phyloP scores from a whole-genome alignment of 2,888 invertebrate genomes.

The Steinernema hermaphroditum region DNA sequence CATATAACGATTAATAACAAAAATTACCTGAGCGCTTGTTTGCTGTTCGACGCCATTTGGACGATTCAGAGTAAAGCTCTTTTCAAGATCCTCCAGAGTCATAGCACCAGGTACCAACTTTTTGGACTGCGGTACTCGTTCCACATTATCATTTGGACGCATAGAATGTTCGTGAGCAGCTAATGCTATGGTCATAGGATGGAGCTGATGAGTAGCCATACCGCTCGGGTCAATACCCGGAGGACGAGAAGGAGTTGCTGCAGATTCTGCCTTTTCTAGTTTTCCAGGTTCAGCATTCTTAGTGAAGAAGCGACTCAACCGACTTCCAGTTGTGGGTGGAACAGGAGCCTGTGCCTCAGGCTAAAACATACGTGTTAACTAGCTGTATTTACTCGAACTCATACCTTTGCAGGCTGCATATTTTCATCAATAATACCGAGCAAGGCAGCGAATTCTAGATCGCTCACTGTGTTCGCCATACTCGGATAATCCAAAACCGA shows the following conservation, averaged over 20 bases:
- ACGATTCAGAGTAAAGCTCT: background rate
- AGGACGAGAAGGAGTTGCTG: background rate
- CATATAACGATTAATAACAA: no score
- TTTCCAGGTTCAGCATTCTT: conserved; percentile 27
- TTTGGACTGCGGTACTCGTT: no score
- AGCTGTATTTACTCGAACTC: background rate
- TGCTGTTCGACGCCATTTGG: background rate
- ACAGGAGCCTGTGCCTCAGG: conserved; percentile 14
- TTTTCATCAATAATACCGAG: conserved; percentile 43
- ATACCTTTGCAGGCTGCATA: background rate
- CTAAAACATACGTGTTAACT: background rate
- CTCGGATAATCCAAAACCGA: conserved; percentile 1
- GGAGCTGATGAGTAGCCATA: no score
- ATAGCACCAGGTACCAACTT: background rate
- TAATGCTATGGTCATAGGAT: no score
- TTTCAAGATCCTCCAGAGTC: background rate
- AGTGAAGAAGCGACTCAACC: conserved; percentile 53
- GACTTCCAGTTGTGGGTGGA: conserved; percentile 42
- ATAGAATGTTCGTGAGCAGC: no score
- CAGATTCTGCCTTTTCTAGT: background rate
- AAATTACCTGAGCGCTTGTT: background rate
- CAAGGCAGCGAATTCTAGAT: conserved; percentile 48
- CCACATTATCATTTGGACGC: no score
- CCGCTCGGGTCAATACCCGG: no score
- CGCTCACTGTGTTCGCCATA: conserved; percentile 41